These are phyloP conservation scores for Osmoderma eremita DNA, from an alignment of 2,888 invertebrate species.

Conservation along the genomic window DNA sequence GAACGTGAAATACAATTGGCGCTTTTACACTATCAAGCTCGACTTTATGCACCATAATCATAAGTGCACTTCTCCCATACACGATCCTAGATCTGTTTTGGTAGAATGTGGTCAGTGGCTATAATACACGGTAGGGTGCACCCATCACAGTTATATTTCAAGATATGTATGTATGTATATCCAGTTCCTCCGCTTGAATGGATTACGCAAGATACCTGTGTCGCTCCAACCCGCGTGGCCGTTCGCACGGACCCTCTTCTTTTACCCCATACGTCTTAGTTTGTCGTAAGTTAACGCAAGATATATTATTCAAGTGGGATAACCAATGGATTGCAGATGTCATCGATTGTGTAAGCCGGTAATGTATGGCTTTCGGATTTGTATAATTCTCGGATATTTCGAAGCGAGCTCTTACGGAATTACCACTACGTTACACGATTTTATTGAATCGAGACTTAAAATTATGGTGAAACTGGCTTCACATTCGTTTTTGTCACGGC, in stretches of 20 bases:
- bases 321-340: conserved; percentile 45
- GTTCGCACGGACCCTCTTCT: conserved; percentile 5
- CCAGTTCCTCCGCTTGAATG: conserved; percentile 33
- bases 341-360: conserved; percentile 46
- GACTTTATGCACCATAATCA: background rate
- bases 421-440: conserved; percentile 33
- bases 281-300: conserved; percentile 21
- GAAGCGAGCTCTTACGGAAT: conserved; percentile 24
- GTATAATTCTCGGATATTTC: conserved; percentile 39
- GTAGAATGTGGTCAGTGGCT: conserved; percentile 45
- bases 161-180: too few relatives aligned
- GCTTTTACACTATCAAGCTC: background rate
- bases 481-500: conserved; percentile 30
- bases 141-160: conserved; percentile 37
- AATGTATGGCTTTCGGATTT: conserved; percentile 44
- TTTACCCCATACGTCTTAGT: conserved; percentile 16
- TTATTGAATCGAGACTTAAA: conserved; percentile 29
- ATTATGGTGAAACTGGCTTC: conserved; percentile 22
- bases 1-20: conserved; percentile 30
- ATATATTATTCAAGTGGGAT: conserved; percentile 41
- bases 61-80: background rate
- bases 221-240: conserved; percentile 10
- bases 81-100: conserved; percentile 38
- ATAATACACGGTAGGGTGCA: conserved; percentile 41
- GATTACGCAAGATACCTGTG: conserved; percentile 35